Evolutionary conservation across 2,113 vertebrate species (phyloP).

Genomic region (Chamaetylas fuelleborni): DNA sequence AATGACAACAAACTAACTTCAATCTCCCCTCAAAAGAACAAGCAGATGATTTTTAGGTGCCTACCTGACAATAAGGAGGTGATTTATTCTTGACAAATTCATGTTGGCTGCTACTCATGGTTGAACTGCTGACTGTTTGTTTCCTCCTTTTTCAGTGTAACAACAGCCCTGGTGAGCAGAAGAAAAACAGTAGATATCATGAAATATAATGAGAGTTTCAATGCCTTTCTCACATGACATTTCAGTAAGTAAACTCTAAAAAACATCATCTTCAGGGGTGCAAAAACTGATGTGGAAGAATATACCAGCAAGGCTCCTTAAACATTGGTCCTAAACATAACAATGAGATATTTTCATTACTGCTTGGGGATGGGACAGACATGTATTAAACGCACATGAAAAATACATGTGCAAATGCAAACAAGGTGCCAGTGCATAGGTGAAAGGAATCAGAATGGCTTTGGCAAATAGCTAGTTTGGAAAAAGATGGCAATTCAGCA

Average conservation of each 20-base stretch:
- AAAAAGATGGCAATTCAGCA: neutral
- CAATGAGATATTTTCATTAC: neutral
- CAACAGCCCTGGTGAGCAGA: neutral
- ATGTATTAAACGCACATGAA: neutral
- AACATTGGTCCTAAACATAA: neutral
- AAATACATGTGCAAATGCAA: neutral
- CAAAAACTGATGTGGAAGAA: neutral
- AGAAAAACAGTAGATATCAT: fast-evolving
- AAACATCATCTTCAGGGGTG: neutral
- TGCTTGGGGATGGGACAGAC: neutral
- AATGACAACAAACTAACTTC: neutral
- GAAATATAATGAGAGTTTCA: neutral
- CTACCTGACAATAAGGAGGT: neutral
- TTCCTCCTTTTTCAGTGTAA: neutral
- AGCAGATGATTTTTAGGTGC: neutral
- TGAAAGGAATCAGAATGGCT: neutral
- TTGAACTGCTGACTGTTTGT: neutral
- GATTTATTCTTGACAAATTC: neutral
- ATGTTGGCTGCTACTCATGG: neutral
- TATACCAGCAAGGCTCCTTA: neutral
- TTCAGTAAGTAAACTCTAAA: neutral
- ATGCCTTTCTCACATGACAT: neutral
- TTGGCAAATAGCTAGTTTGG: neutral
- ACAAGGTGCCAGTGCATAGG: neutral
- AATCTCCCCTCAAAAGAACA: neutral